Evolutionary conservation across 2,888 invertebrate genomes (phyloP), one percentile per base, ranked within the genome.

Genomic region (Xylota segnis): DNA sequence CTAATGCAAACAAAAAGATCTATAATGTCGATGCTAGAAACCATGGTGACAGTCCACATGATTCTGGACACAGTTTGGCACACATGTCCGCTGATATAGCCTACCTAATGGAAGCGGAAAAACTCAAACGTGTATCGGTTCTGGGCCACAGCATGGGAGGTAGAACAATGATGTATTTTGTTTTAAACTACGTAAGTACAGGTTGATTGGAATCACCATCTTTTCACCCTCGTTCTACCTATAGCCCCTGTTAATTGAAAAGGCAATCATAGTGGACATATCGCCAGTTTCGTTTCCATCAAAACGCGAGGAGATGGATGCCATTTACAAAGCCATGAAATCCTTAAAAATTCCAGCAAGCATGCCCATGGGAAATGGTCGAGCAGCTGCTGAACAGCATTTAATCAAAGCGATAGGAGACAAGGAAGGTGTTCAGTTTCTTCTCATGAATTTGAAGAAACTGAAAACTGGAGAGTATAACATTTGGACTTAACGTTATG

Each of bases 131-230:
- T 90, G 94, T 95, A 0, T 93, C 95, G 4, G 90, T 97, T 16
- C 91, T 99, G 89, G 98, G 98, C 0, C 98, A 99, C 91, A 98
- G 98, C 88, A 98, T 99, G 98, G 98, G 98, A 16, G 99, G 98
- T n/a, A 95, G 97, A 84, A 94, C 97, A 6, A 96, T 96, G 89
- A 98, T 98, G 98, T 94, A 95, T 70, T 93, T 97, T 71, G 96
- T 98, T 47, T 93, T 98, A 63, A 94, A 94, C 91, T 93, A 95
- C 92, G 96, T 96, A 92, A 89, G 92, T 50, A 2, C 7, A 1
- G 88, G 45, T 1, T 14, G 2, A 14, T 2, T 50, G n/a, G 4
- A 50, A 9, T 40, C 16, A 2, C 7, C 0, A 18, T 5, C 14
- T 37, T 71, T 72, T 23, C 32, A 32, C n/a, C n/a, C n/a, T n/a